A percentile compares a stretch with the other conserved stretches of the same genome.
Evolutionary conservation across 2,888 invertebrate genomes (phyloP).

Genomic region (Drymonia ruficornis): DNA sequence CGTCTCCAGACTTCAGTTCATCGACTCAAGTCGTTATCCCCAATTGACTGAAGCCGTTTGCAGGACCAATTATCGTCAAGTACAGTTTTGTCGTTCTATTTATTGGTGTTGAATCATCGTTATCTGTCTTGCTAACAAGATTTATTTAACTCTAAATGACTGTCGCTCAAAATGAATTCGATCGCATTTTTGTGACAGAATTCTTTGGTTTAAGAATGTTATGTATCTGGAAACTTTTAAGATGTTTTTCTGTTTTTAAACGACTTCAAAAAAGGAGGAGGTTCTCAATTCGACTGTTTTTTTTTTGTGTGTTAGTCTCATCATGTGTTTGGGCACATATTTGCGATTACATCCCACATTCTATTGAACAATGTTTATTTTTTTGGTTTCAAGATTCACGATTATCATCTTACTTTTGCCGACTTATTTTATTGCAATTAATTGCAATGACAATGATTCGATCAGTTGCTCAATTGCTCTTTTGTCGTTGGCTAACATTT

Average conservation of each 20-base stretch:
- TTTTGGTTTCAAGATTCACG: constrained; percentile 9
- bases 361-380: constrained; percentile 10
- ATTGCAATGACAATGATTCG: too few species aligned
- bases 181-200: constrained; percentile 7
- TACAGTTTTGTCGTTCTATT: constrained; percentile 52
- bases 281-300: too few species aligned
- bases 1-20: constrained; percentile 53
- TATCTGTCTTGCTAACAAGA: constrained; percentile 51
- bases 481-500: neutral
- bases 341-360: constrained; percentile 5
- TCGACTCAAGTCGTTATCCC: constrained; percentile 65
- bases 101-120: constrained; percentile 61
- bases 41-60: constrained; percentile 66
- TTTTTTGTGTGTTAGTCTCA: neutral
- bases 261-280: too few species aligned
- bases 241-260: neutral
- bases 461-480: neutral
- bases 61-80: constrained; percentile 67
- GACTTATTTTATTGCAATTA: constrained; percentile 15
- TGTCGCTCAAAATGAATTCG: neutral
- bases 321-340: constrained; percentile 4
- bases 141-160: constrained; percentile 30
- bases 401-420: constrained; percentile 17
- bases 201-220: neutral
- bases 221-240: neutral